These are phyloP conservation scores for Bombus picipes DNA, from an alignment of 1,140 invertebrate genomes.

Conservation along the genomic window DNA sequence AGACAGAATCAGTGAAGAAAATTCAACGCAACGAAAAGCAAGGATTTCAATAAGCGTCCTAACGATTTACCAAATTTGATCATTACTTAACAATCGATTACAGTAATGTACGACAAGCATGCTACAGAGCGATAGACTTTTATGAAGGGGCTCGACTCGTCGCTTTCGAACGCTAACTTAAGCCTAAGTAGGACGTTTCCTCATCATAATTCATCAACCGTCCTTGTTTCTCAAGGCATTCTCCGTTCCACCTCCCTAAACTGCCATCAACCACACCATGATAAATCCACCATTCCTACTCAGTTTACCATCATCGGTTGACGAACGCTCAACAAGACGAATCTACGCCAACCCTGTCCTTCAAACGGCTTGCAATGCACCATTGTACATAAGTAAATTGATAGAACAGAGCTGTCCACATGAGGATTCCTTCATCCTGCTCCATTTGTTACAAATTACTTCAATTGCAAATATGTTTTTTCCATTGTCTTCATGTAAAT, in stretches of 20 bases:
- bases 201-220: background rate
- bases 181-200: background rate
- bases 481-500: background rate
- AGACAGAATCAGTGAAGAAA: constrained; percentile 14
- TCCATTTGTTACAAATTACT: background rate
- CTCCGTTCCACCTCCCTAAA: background rate
- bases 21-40: constrained; percentile 21
- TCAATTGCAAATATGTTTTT: no score
- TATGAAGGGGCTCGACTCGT: constrained; percentile 63
- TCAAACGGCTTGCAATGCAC: background rate
- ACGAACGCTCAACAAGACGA: background rate
- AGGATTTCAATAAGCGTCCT: constrained; percentile 39
- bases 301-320: background rate
- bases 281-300: background rate
- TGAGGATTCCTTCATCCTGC: background rate
- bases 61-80: constrained; percentile 17
- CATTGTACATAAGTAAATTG: background rate
- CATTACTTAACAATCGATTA: background rate
- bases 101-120: constrained; percentile 55
- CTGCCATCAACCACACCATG: background rate
- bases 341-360: constrained; percentile 5
- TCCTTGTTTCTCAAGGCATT: background rate
- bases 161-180: constrained; percentile 27
- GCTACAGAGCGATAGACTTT: constrained; percentile 58
- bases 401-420: background rate